These are phyloP conservation scores for Suricata suricatta DNA, from an alignment of 2,113 vertebrate species.

Conservation along the genomic window DNA sequence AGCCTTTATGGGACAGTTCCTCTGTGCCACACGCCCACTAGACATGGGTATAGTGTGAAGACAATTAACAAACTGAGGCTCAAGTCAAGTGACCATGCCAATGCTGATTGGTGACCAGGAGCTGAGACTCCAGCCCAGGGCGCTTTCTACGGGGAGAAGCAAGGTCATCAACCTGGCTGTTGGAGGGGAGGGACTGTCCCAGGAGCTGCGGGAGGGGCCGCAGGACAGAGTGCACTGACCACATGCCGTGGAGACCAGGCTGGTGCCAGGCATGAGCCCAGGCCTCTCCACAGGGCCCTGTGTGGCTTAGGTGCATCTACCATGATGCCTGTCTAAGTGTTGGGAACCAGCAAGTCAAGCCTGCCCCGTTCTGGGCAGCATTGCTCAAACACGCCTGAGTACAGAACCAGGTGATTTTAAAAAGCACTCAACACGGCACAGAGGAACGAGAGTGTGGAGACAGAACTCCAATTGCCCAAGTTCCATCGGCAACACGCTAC, in stretches of 20 bases:
- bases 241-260: neutral
- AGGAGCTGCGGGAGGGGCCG: neutral
- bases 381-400: neutral
- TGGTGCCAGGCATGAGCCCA: neutral
- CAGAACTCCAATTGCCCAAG: neutral
- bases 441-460: neutral
- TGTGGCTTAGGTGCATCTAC: neutral
- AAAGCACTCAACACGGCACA: neutral
- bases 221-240: neutral
- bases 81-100: neutral
- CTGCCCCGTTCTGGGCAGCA: neutral
- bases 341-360: neutral
- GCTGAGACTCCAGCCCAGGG: neutral
- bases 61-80: neutral
- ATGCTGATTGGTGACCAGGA: neutral
- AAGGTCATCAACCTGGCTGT: neutral
- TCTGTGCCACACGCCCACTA: neutral
- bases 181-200: neutral
- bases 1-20: accelerated
- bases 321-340: neutral
- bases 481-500: neutral
- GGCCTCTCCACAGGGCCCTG: neutral
- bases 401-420: neutral
- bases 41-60: neutral
- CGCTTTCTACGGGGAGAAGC: neutral